Conservation (phyloP, 2,797 vertebrate genomes). For the Falco columbarius region DNA sequence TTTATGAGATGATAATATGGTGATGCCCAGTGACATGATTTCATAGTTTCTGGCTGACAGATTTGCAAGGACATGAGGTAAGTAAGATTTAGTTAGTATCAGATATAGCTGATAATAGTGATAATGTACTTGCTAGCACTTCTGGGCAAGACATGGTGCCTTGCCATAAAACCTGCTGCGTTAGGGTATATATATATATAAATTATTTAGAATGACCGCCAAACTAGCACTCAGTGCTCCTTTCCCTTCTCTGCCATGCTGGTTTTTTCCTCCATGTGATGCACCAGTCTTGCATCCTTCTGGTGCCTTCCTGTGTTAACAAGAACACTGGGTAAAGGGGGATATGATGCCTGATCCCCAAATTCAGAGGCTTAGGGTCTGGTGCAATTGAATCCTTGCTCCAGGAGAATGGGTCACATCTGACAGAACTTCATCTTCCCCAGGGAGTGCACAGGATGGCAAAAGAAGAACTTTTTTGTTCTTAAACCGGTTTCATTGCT, state of each 20-base stretch:
- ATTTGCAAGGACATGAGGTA: not conserved
- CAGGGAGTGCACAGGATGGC: rapidly evolving
- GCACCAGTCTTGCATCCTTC: not conserved
- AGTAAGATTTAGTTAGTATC: not conserved
- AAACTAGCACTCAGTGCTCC: not conserved
- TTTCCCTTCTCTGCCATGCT: not conserved
- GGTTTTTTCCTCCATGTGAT: not conserved
- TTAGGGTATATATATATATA: not conserved
- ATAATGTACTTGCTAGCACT: not conserved
- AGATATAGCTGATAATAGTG: not conserved
- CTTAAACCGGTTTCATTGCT: not conserved
- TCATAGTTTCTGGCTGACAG: not conserved
- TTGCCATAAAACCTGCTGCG: not conserved
- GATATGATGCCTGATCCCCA: not conserved
- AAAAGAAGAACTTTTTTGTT: not conserved
- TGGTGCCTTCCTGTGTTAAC: not conserved
- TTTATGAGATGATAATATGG: not conserved
- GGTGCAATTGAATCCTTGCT: not conserved
- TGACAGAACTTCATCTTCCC: not conserved
- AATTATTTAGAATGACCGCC: not conserved
- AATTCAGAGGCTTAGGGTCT: not conserved
- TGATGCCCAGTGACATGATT: not conserved
- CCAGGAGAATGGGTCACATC: not conserved
- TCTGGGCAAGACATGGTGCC: not conserved
- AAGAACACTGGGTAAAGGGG: rapidly evolving